Evolutionary conservation across 2,888 invertebrate genomes (phyloP), one percentile per base, ranked within the genome.

Genomic region (Entomobrya multifasciata): DNA sequence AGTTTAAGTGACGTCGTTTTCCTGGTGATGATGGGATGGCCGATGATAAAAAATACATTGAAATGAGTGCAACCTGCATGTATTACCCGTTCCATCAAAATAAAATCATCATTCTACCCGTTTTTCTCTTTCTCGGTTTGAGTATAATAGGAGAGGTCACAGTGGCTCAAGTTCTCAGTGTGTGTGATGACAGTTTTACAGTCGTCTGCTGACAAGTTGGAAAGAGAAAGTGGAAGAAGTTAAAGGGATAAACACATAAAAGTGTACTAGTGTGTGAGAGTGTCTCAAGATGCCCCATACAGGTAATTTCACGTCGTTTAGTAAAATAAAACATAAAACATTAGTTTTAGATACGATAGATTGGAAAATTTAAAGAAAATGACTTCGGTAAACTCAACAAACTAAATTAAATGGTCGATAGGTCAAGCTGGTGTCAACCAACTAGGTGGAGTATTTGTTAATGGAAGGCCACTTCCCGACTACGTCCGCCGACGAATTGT

Each of bases 341-440:
- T n/a, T n/a, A n/a, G n/a, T n/a, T n/a, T n/a, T n/a, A n/a, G n/a
- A n/a, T n/a, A n/a, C n/a, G n/a, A n/a, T n/a, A n/a, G n/a, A n/a
- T n/a, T n/a, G n/a, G n/a, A n/a, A n/a, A n/a, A n/a, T n/a, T n/a
- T n/a, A n/a, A n/a, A n/a, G n/a, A n/a, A n/a, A n/a, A n/a, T n/a
- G n/a, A n/a, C n/a, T n/a, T n/a, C n/a, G n/a, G n/a, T n/a, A n/a
- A n/a, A n/a, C n/a, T n/a, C n/a, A n/a, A n/a, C n/a, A n/a, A n/a
- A n/a, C n/a, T n/a, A n/a, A n/a, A n/a, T n/a, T n/a, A n/a, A n/a
- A n/a, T n/a, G n/a, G n/a, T n/a, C n/a, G 4, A 36, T 17, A 98
- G 98, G 98, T 92, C 98, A 98, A 94, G 98, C 98, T 60, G 98
- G 98, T 90, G 98, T 99, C 62, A 99, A 99, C 94, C 98, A 99